Evolutionary conservation across 2,888 invertebrate genomes (phyloP).

Genomic region (Cerceris rybyensis): DNA sequence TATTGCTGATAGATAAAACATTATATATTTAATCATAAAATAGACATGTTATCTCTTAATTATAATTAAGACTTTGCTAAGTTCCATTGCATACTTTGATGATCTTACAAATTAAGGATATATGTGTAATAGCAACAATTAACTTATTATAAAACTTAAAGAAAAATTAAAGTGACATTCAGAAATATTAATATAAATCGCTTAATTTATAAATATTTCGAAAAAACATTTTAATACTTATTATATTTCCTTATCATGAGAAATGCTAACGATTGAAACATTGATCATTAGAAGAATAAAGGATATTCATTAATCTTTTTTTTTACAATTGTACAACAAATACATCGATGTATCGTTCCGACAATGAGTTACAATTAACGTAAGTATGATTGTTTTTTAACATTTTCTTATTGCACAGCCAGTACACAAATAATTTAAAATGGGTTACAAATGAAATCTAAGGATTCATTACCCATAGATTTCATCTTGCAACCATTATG

Average conservation of each 20-base stretch:
- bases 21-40: constrained; percentile 31
- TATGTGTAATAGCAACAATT: not conserved
- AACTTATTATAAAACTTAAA: constrained; percentile 4
- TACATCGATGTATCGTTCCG: constrained; percentile 31
- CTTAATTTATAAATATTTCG: not conserved
- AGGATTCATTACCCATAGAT: constrained; percentile 10
- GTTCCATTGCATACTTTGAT: constrained; percentile 37
- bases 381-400: constrained; percentile 24
- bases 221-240: constrained; percentile 10
- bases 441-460: constrained; percentile 9
- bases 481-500: constrained; percentile 7
- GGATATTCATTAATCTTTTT: constrained; percentile 16
- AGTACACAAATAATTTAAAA: constrained; percentile 23
- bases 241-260: constrained; percentile 6
- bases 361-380: constrained; percentile 21
- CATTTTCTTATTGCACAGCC: constrained; percentile 47
- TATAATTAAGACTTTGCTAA: constrained; percentile 49
- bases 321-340: constrained; percentile 17
- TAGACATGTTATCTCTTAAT: constrained; percentile 36
- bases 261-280: constrained; percentile 1
- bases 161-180: constrained; percentile 27
- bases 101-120: not conserved
- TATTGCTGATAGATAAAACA: constrained; percentile 22
- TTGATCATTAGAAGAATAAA: constrained; percentile 20
- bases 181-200: constrained; percentile 14